phyloP scores from a whole-genome alignment of 2,888 invertebrate species.

The Drosophila planitibia region DNA sequence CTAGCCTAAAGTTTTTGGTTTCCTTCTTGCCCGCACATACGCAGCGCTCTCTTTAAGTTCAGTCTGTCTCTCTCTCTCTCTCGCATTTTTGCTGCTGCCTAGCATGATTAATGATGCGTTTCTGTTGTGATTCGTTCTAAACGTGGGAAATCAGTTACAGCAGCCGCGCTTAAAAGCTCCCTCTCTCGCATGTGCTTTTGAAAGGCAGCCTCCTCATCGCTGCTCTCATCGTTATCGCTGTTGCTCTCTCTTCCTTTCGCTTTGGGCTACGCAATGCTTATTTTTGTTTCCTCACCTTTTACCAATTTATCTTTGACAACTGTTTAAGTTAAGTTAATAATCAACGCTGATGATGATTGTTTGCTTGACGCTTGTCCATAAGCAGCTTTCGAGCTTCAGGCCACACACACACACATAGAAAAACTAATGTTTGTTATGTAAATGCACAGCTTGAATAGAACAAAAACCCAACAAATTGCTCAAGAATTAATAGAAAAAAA shows the following conservation, averaged over 20 bases:
- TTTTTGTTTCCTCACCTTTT: constrained; percentile 59
- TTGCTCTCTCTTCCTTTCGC: constrained; percentile 44
- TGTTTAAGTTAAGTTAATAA: constrained; percentile 66
- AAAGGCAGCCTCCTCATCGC: constrained; percentile 24
- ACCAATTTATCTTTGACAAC: constrained; percentile 74
- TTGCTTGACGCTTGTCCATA: constrained; percentile 23
- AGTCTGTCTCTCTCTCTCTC: constrained; percentile 12
- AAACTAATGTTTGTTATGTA: constrained; percentile 48
- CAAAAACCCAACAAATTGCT: constrained; percentile 51
- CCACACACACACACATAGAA: constrained; percentile 22
- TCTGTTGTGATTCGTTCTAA: constrained; percentile 83
- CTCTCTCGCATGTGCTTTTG: constrained; percentile 48
- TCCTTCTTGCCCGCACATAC: constrained; percentile 31
- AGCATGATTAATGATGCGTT: constrained; percentile 83
- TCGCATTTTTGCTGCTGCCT: constrained; percentile 31
- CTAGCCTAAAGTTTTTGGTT: constrained; percentile 66
- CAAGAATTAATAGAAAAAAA: constrained; percentile 28
- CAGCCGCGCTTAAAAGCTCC: constrained; percentile 48
- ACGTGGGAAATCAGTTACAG: constrained; percentile 82
- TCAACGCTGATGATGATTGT: constrained; percentile 47
- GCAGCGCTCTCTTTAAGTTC: constrained; percentile 6
- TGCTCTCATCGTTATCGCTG: neutral
- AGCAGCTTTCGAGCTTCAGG: constrained; percentile 41
- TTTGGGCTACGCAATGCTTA: constrained; percentile 69
- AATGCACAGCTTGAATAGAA: constrained; percentile 51